phyloP scores from a whole-genome alignment of 2,797 vertebrate genomes.

The Ptychobarbus kaznakovi region DNA sequence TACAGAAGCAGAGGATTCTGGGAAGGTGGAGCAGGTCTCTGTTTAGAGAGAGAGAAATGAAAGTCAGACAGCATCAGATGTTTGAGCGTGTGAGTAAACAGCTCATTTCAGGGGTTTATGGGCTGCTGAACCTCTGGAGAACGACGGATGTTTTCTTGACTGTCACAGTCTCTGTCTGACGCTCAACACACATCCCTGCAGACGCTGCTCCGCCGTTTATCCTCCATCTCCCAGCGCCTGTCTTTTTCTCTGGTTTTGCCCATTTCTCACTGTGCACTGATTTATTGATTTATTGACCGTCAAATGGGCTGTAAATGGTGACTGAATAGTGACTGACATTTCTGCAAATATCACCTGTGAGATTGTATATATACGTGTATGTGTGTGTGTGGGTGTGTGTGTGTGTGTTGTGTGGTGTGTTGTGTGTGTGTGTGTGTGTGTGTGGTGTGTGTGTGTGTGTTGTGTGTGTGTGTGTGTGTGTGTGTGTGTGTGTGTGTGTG shows the following conservation, averaged over 20 bases:
- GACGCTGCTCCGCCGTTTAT: not conserved
- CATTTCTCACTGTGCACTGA: not conserved
- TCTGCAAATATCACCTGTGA: too few species aligned
- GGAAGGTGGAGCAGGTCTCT: not conserved
- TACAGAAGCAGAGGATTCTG: not conserved
- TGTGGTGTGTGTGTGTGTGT: too few species aligned
- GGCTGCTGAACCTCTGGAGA: constrained; percentile 17
- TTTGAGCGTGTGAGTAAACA: constrained; percentile 3
- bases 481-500: too few species aligned
- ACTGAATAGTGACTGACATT: too few species aligned
- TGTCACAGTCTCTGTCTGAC: not conserved
- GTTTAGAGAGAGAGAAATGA: constrained; percentile 1
- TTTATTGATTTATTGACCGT: not conserved
- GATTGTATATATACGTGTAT: too few species aligned
- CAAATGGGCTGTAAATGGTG: not conserved
- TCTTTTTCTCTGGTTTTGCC: too few species aligned
- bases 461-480: too few species aligned
- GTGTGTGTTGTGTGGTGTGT: too few species aligned
- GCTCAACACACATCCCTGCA: not conserved
- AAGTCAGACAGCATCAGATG: constrained; percentile 6
- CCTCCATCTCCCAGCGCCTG: not conserved
- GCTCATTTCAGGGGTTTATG: not conserved
- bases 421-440: too few species aligned
- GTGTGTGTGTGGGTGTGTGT: too few species aligned
- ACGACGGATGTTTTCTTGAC: not conserved